A percentile compares a stretch with the other conserved stretches of the same genome.
Conservation (phyloP, 2,888 invertebrate genomes). For the Catocala sponsa region DNA sequence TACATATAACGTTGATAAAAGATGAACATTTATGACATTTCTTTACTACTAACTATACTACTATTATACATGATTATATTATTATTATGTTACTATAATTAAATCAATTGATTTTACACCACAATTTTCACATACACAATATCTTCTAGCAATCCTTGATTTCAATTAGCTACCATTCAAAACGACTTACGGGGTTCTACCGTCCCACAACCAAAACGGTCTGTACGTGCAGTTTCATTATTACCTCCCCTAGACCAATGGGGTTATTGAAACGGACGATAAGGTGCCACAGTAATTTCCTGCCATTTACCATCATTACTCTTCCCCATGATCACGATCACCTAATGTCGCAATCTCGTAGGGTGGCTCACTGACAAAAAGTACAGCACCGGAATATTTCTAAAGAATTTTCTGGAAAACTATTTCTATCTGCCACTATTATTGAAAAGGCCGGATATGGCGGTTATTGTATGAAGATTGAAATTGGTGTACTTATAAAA, state of each 20-base stretch:
- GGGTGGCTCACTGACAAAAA: slow-evolving; percentile 48
- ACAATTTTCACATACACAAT: no score
- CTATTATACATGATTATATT: no score
- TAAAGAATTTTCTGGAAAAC: slow-evolving; percentile 42
- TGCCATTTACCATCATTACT: slow-evolving; percentile 84
- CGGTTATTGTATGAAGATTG: slow-evolving; percentile 44
- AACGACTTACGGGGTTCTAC: slow-evolving; percentile 54
- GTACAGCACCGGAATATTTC: slow-evolving; percentile 32
- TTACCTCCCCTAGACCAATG: slow-evolving; percentile 74
- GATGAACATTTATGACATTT: no score
- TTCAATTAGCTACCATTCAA: slow-evolving; percentile 15
- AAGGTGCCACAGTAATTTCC: slow-evolving; percentile 86
- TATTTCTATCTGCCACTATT: slow-evolving; percentile 45
- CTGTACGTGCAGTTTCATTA: slow-evolving; percentile 84
- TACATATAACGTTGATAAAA: no score
- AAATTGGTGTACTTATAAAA: slow-evolving; percentile 51
- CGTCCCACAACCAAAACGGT: slow-evolving; percentile 51
- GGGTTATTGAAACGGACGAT: slow-evolving; percentile 86
- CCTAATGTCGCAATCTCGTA: slow-evolving; percentile 46
- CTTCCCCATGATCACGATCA: slow-evolving; percentile 77
- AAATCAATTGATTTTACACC: no score
- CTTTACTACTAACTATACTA: no score
- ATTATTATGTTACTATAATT: no score
- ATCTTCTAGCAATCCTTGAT: neutral
- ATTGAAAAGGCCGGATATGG: slow-evolving; percentile 38